Evolutionary conservation across 2,113 vertebrate genomes (phyloP).

Genomic region (Cisticola juncidis): DNA sequence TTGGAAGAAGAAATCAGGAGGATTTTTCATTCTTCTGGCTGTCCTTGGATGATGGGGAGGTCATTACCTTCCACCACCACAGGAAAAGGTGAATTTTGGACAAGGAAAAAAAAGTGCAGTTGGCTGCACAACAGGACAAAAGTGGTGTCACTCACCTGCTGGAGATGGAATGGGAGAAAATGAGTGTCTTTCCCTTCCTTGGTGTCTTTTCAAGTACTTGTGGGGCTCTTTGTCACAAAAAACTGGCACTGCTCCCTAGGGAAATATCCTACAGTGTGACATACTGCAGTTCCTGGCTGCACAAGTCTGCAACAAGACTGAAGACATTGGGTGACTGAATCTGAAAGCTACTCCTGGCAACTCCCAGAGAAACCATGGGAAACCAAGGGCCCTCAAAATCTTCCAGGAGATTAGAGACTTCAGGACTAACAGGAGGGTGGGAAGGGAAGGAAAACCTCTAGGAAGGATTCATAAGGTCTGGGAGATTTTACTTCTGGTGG

Average conservation of each 20-base stretch:
- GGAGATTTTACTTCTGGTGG: not conserved
- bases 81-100: not conserved
- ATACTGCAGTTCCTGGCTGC: not conserved
- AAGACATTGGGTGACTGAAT: not conserved
- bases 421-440: not conserved
- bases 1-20: not conserved
- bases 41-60: not conserved
- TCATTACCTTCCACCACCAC: not conserved
- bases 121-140: not conserved
- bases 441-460: not conserved
- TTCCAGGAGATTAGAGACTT: not conserved
- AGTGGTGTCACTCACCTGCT: not conserved
- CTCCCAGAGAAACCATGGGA: not conserved
- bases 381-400: not conserved
- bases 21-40: not conserved
- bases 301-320: not conserved
- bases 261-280: not conserved
- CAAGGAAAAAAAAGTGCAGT: not conserved
- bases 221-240: not conserved
- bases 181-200: not conserved
- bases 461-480: not conserved
- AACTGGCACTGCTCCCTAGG: not conserved
- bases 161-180: not conserved
- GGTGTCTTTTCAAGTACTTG: not conserved
- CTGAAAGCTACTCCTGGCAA: not conserved